A percentile compares a stretch with the other conserved stretches of the same genome.
Evolutionary conservation across 2,113 vertebrate genomes (phyloP).

Genomic region (Poeciliopsis prolifica): DNA sequence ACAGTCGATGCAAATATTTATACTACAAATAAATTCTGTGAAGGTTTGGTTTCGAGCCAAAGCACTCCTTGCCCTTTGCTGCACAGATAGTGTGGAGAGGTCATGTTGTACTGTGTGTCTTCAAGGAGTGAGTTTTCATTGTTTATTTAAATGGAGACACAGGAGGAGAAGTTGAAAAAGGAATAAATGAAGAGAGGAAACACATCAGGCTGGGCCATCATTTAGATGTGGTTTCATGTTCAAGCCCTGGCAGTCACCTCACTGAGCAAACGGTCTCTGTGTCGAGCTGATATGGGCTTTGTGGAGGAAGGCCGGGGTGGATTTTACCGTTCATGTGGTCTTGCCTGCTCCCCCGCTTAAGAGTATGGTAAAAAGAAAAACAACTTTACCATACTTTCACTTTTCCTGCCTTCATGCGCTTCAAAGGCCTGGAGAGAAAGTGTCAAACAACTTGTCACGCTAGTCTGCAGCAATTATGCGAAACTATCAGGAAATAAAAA

Average conservation of each 20-base stretch:
- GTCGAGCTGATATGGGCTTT: slow-evolving; percentile 61
- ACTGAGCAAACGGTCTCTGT: slow-evolving; percentile 62
- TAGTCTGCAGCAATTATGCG: slow-evolving; percentile 47
- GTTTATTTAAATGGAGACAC: slow-evolving; percentile 66
- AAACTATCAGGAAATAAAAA: slow-evolving; percentile 57
- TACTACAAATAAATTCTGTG: slow-evolving; percentile 73
- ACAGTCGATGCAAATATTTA: slow-evolving; percentile 81
- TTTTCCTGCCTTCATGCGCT: neutral
- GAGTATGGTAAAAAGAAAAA: slow-evolving; percentile 8
- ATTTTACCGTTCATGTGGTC: slow-evolving; percentile 29
- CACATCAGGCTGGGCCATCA: slow-evolving; percentile 48
- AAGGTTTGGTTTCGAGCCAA: slow-evolving; percentile 65
- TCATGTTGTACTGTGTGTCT: slow-evolving; percentile 73
- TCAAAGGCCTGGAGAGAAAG: slow-evolving; percentile 13
- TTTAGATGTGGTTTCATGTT: slow-evolving; percentile 49
- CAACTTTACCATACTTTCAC: slow-evolving; percentile 20
- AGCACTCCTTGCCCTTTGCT: slow-evolving; percentile 76
- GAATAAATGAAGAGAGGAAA: slow-evolving; percentile 53
- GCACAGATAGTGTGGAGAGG: slow-evolving; percentile 76
- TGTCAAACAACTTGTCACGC: slow-evolving; percentile 21
- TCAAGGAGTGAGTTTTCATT: slow-evolving; percentile 71
- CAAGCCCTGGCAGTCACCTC: slow-evolving; percentile 67
- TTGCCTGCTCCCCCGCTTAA: neutral
- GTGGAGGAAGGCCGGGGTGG: slow-evolving; percentile 35
- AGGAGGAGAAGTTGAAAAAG: slow-evolving; percentile 36